These are phyloP conservation scores for Cyphomyrmex costatus DNA, from an alignment of 1,140 invertebrate genomes.

Conservation along the genomic window DNA sequence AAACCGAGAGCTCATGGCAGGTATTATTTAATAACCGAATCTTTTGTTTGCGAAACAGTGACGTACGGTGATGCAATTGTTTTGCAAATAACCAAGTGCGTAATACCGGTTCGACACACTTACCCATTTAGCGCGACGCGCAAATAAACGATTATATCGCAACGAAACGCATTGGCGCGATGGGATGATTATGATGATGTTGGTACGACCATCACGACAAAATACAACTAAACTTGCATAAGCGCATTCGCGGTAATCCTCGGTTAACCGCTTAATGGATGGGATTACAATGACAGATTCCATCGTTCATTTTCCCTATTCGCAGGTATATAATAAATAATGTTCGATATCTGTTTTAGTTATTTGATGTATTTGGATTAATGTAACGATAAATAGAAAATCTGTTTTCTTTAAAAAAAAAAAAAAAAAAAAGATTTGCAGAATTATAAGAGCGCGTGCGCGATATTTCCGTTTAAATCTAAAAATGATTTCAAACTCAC, in stretches of 20 bases:
- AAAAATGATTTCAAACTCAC: conserved; percentile 42
- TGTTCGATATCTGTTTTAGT: conserved; percentile 35
- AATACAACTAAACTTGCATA: conserved; percentile 52
- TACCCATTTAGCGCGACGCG: conserved; percentile 29
- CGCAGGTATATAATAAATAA: conserved; percentile 25
- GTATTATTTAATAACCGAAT: conserved; percentile 38
- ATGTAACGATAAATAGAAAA: not conserved
- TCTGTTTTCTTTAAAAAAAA: not conserved
- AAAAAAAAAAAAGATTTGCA: no score
- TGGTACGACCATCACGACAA: conserved; percentile 18
- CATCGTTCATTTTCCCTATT: conserved; percentile 38
- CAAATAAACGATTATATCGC: conserved; percentile 54
- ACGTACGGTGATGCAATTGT: conserved; percentile 39
- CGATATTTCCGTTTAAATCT: conserved; percentile 41
- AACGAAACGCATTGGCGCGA: conserved; percentile 25
- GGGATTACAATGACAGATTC: conserved; percentile 47
- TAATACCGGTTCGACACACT: conserved; percentile 29
- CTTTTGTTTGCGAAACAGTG: conserved; percentile 17
- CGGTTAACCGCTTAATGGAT: conserved; percentile 48
- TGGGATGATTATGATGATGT: conserved; percentile 35
- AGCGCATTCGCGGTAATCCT: conserved; percentile 42
- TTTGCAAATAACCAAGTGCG: conserved; percentile 40
- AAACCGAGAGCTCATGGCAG: not conserved
- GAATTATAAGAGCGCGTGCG: not conserved
- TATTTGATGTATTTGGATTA: not conserved